Conservation (phyloP, 2,113 vertebrate genomes). For the Dicerorhinus sumatrensis region DNA sequence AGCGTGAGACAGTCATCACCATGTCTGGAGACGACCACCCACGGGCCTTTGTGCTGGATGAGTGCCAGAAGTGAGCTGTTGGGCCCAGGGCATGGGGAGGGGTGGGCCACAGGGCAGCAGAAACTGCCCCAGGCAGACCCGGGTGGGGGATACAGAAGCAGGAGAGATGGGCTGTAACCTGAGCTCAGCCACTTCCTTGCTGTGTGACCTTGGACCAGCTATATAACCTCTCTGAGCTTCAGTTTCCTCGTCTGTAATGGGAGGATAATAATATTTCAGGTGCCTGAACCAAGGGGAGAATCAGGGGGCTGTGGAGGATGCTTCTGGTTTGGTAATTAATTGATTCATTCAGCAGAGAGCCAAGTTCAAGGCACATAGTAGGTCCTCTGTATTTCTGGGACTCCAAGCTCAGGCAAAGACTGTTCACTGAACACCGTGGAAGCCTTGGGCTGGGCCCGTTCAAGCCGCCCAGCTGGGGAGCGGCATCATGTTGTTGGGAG, state of each 20-base stretch:
- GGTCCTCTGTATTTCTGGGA: not conserved
- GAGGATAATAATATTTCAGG: not conserved
- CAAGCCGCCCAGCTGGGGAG: not conserved
- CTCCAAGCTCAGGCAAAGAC: not conserved
- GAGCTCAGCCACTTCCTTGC: not conserved
- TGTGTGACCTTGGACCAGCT: not conserved
- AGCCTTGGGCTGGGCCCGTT: not conserved
- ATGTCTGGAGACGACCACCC: slow-evolving; percentile 99
- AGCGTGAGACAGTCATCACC: slow-evolving; percentile 96
- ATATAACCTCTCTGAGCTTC: not conserved
- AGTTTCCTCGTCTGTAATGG: not conserved
- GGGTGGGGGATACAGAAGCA: rapidly evolving
- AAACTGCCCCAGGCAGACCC: not conserved
- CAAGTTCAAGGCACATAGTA: not conserved
- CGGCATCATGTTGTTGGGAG: not conserved
- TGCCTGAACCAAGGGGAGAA: not conserved
- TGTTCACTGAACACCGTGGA: not conserved
- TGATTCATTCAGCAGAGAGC: not conserved
- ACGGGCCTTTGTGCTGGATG: slow-evolving; percentile 96
- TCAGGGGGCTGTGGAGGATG: not conserved
- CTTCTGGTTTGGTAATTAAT: not conserved
- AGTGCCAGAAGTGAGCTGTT: slow-evolving; percentile 95
- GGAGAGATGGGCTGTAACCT: rapidly evolving
- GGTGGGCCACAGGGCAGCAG: not conserved
- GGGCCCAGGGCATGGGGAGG: not conserved